Conservation (phyloP, 23 tunicate genomes). For the Oikopleura vanhoeffeni region DNA sequence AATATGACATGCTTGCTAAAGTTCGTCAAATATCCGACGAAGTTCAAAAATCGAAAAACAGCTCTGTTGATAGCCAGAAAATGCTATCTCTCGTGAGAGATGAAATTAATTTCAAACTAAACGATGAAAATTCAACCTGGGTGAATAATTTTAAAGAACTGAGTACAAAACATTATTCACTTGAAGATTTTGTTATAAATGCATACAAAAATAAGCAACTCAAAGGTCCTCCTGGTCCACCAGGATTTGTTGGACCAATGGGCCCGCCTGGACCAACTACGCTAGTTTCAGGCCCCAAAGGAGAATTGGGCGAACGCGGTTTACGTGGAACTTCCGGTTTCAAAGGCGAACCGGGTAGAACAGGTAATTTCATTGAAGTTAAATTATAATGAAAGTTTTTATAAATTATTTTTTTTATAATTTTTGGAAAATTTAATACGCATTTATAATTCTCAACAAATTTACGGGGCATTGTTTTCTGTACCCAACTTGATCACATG, state of each 20-base stretch:
- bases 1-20: background rate
- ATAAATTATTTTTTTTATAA: too few species aligned
- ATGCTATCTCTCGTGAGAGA: too few species aligned
- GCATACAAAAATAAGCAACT: background rate
- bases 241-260: background rate
- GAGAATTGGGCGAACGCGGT: background rate
- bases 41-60: background rate
- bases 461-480: too few species aligned
- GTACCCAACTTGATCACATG: too few species aligned
- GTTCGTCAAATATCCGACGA: background rate
- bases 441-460: too few species aligned
- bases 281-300: background rate
- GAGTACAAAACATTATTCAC: background rate
- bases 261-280: background rate
- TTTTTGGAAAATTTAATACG: too few species aligned
- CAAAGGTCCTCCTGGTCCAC: background rate
- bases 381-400: too few species aligned
- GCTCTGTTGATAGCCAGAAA: background rate
- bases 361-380: background rate
- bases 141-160: background rate
- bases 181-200: background rate
- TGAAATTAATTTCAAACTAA: background rate
- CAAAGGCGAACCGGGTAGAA: background rate
- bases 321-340: background rate
- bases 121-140: background rate